Conservation (phyloP, 2,797 vertebrate species). For the Pantherophis alleghaniensis region DNA sequence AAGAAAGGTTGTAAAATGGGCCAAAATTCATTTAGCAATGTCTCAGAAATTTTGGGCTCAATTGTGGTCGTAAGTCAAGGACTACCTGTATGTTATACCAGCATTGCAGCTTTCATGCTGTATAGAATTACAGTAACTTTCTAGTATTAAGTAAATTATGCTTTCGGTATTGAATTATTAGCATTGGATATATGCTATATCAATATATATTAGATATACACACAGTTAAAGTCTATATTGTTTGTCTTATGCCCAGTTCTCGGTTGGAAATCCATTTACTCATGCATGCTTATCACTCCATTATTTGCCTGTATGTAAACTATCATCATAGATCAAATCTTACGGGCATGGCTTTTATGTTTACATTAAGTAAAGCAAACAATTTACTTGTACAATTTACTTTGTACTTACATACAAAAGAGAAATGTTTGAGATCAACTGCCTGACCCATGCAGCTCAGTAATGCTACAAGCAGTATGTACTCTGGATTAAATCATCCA, state of each 20-base stretch:
- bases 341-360: not conserved
- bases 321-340: not conserved
- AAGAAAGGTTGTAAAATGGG: not conserved
- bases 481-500: not conserved
- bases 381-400: no score
- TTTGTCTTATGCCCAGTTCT: not conserved
- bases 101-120: not conserved
- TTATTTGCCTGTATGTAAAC: not conserved
- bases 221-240: not conserved
- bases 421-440: not conserved
- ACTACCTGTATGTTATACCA: not conserved
- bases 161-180: not conserved
- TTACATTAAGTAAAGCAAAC: not conserved
- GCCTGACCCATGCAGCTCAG: not conserved
- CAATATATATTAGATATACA: not conserved
- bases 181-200: not conserved
- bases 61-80: not conserved
- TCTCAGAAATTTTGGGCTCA: not conserved
- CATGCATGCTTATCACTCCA: not conserved
- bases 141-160: not conserved
- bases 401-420: not conserved
- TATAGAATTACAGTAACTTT: not conserved
- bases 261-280: not conserved
- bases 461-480: no score
- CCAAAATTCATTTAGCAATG: not conserved